Evolutionary conservation across 2,888 invertebrate genomes (phyloP).

Genomic region (Drosophila barbarae): DNA sequence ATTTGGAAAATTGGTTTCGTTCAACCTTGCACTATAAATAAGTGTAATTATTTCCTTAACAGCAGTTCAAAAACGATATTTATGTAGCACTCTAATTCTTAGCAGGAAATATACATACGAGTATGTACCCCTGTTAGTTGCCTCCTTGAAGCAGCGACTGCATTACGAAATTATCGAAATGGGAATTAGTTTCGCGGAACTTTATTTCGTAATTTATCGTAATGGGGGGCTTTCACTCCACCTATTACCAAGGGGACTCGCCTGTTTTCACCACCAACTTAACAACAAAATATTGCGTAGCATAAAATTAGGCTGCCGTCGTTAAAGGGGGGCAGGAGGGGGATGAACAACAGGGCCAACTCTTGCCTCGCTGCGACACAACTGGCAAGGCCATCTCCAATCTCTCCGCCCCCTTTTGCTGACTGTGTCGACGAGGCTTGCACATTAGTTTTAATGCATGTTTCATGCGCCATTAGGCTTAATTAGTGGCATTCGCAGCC

Average conservation of each 20-base stretch:
- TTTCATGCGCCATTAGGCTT: slow-evolving; percentile 74
- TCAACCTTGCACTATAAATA: not conserved
- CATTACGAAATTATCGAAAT: slow-evolving; percentile 2
- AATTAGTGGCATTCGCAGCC: slow-evolving; percentile 62
- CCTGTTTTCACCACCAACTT: slow-evolving; percentile 23
- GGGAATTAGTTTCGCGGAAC: slow-evolving; percentile 4
- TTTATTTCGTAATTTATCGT: slow-evolving; percentile 10
- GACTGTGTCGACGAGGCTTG: slow-evolving; percentile 51
- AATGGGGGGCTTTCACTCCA: slow-evolving; percentile 1
- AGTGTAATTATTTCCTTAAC: not conserved
- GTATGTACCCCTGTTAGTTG: not conserved
- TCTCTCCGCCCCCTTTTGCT: not conserved
- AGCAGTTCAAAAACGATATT: not conserved
- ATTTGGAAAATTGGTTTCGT: not conserved
- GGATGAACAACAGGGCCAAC: slow-evolving; percentile 9
- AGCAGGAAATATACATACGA: not conserved
- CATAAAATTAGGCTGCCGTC: slow-evolving; percentile 66
- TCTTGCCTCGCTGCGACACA: slow-evolving; percentile 31
- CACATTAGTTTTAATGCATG: slow-evolving; percentile 74
- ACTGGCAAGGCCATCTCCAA: slow-evolving; percentile 20
- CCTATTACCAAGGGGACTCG: slow-evolving; percentile 10
- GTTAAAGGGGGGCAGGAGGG: slow-evolving; percentile 42
- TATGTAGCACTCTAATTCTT: not conserved
- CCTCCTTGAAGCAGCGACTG: not conserved
- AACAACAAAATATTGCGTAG: slow-evolving; percentile 54